Base-by-base conservation (phyloP, 2,888 invertebrate species). In the Maniola hyperantus region DNA sequence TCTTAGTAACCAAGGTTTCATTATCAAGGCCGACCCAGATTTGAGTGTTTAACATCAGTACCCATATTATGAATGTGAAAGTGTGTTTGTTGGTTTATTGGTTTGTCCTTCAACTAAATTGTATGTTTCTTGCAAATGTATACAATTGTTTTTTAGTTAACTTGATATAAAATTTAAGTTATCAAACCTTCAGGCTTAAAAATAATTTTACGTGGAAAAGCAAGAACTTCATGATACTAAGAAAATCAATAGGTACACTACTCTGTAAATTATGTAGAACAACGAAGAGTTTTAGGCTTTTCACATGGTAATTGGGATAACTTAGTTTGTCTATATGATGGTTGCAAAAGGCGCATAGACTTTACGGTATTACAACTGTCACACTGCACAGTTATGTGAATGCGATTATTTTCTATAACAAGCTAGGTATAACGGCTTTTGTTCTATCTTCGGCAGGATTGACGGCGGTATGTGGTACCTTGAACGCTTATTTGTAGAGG, bases 391-490 rank as follows among this genome's bases (percentile, higher is more conserved):
- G 82, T 67, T 73, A 71, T 73, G 78, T 74, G 73, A 75, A 76
- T 74, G 76, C 76, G 79, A 76, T 81, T 79, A 79, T 79, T 81
- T 84, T 80, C 39, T 39, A 11, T 33, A 34, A 7, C 34, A 34
- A 34, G 6, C 7, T 6, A 34, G 2, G 15, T 84, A 80, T 90
- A 91, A 91, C 91, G 89, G 91, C 84, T 75, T 76, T 77, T 73
- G 72, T 73, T 71, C 83, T 79, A 80, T 81, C 75, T 82, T 74
- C 79, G 80, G 75, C 81, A 82, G 84, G 83, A 84, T 83, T 85
- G 82, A 82, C 80, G 81, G 78, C 71, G n/a, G n/a, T n/a, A n/a
- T n/a, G n/a, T n/a, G 66, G 78, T 71, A 73, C 70, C 74, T 69
- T 72, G 88, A 83, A 87, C 87, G 84, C 82, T 73, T 86, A 77